Base-by-base conservation (phyloP, 2,888 invertebrate species). In the Esperia sulphurella region DNA sequence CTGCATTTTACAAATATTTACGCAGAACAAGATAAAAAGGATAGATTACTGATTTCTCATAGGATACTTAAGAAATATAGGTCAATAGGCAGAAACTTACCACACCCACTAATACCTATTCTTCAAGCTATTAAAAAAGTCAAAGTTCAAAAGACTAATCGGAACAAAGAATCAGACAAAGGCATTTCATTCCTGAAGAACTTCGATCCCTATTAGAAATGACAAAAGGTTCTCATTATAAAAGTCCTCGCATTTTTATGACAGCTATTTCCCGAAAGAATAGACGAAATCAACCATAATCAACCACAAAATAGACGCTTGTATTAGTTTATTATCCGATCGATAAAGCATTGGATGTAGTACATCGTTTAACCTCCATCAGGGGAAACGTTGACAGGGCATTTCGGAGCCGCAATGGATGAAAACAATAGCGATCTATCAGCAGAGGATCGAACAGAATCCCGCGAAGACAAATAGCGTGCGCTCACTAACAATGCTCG, bases 391-490 rank as follows among this genome's bases (percentile, higher is more conserved):
- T 47, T 50, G 53, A 50, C 58, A 51, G 49, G 28, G 42, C 52
- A 49, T 57, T 49, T 41, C 41, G 53, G 44, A 28, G 49, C 55
- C 51, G 65, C 57, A 63, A 60, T 65, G 63, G 55, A 59, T 55
- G 48, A 46, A 46, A 52, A 57, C 59, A 58, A 59, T 52, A 35
- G 55, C 62, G 47, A 67, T 67, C 57, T 48, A 64, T 69, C 65
- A 65, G 54, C 47, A 54, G 47, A 46, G 48, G 49, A 50, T 47
- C 55, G 52, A 52, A 51, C 43, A 54, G 54, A 48, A 54, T 54
- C 31, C 41, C 45, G 49, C 21, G 52, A 44, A 57, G 63, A 67
- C 61, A 64, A 60, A 68, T 66, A 57, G 61, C 41, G 48, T 45
- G 33, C 40, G 14, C 33, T 44, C 45, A 44, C 44, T 46, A 43